These are phyloP conservation scores for Oryzias sinensis DNA, from an alignment of 2,797 vertebrate genomes.

Conservation along the genomic window DNA sequence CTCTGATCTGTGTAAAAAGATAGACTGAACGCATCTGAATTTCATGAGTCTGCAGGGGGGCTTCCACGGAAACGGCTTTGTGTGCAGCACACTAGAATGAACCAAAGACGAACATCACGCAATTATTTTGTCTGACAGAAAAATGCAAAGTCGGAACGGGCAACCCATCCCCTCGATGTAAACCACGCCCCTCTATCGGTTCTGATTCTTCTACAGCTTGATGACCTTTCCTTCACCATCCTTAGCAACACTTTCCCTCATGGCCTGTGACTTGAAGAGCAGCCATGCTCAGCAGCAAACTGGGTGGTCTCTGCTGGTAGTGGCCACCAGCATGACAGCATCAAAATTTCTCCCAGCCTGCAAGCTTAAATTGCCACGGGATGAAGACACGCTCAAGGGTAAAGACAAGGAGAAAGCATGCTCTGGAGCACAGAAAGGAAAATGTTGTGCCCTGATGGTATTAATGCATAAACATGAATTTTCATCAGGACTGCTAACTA, in stretches of 20 bases:
- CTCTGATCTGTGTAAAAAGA: conserved; percentile 45
- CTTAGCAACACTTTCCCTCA: not conserved
- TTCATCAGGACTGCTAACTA: no score
- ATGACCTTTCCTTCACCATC: conserved; percentile 19
- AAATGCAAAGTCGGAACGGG: no score
- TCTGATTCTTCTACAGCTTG: not conserved
- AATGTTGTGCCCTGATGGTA: not conserved
- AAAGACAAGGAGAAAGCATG: conserved; percentile 28
- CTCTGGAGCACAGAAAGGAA: not conserved
- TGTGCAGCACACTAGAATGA: conserved; percentile 20
- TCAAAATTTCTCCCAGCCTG: conserved; percentile 53
- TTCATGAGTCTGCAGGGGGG: conserved; percentile 60
- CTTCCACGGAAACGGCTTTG: conserved; percentile 22
- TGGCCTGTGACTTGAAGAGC: conserved; percentile 35
- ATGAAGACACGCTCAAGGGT: conserved; percentile 20
- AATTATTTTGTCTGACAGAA: no score
- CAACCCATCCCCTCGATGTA: no score
- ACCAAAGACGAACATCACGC: not conserved
- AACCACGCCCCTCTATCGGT: no score
- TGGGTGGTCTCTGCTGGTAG: conserved; percentile 25
- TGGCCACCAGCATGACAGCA: conserved; percentile 33
- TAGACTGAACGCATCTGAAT: conserved; percentile 59
- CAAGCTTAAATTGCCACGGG: conserved; percentile 27
- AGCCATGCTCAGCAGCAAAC: conserved; percentile 32
- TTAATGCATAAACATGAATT: not conserved